These are phyloP conservation scores for Pachymerium ferrugineum DNA, from an alignment of 2,888 invertebrate genomes.

Conservation along the genomic window DNA sequence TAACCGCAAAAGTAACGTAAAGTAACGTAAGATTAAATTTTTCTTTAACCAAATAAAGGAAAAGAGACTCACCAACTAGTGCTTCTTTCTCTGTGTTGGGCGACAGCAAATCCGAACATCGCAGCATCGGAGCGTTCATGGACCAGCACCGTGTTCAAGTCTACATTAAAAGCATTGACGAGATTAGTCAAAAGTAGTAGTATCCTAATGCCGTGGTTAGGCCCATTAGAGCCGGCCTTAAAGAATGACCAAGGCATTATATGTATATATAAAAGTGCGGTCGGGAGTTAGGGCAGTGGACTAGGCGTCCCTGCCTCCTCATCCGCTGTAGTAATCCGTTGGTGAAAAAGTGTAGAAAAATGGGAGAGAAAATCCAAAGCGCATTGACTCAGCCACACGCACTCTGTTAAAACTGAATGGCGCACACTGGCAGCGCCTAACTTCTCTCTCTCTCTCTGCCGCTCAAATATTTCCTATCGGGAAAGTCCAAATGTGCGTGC, in stretches of 20 bases:
- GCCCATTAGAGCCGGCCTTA: too few relatives aligned
- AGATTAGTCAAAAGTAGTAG: background rate
- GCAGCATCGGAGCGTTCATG: slow-evolving; percentile 1
- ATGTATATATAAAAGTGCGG: background rate
- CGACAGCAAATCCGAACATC: slow-evolving; percentile 5
- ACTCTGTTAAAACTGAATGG: background rate
- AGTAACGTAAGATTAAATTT: too few relatives aligned
- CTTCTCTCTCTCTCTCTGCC: too few relatives aligned
- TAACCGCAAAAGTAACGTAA: too few relatives aligned
- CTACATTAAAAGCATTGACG: background rate
- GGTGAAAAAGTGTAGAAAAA: background rate
- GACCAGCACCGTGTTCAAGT: background rate
- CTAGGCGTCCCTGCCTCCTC: background rate
- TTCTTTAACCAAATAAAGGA: background rate
- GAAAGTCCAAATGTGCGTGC: background rate
- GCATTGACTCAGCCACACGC: background rate
- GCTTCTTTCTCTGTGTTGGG: background rate
- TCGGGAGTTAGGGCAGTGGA: background rate
- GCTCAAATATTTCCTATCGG: background rate
- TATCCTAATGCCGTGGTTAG: too few relatives aligned
- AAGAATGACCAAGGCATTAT: background rate
- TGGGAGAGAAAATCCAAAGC: background rate
- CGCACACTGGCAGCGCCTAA: background rate
- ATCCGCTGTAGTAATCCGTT: background rate
- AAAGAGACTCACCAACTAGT: background rate